Percentiles rank a stretch among this genome's conserved stretches.
phyloP scores from a whole-genome alignment of 1,140 invertebrate species.

The Drosophila punjabiensis region DNA sequence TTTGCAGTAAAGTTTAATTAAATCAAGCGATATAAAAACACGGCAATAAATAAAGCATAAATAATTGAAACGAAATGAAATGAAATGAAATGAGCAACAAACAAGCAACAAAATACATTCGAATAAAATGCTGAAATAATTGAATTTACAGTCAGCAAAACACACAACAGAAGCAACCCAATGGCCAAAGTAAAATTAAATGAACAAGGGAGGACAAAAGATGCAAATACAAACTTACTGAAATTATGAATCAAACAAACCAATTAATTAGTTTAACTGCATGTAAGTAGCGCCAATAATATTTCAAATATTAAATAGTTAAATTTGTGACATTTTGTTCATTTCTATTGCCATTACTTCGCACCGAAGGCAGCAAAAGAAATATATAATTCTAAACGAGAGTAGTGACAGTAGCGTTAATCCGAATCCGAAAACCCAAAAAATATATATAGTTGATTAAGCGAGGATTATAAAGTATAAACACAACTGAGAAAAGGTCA shows the following conservation, averaged over 20 bases:
- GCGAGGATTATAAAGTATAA: constrained; percentile 46
- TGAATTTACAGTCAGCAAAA: constrained; percentile 39
- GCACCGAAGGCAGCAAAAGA: constrained; percentile 40
- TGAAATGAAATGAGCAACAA: constrained; percentile 13
- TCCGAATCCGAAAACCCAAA: constrained; percentile 38
- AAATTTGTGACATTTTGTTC: constrained; percentile 43
- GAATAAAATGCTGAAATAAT: constrained; percentile 50
- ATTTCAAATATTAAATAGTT: constrained; percentile 46
- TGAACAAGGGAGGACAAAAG: constrained; percentile 27
- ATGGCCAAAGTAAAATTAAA: constrained; percentile 69
- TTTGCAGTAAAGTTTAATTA: constrained; percentile 56
- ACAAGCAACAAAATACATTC: constrained; percentile 21
- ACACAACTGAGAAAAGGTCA: constrained; percentile 72
- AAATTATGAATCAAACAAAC: constrained; percentile 46
- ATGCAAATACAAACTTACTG: constrained; percentile 8
- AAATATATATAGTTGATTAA: constrained; percentile 38
- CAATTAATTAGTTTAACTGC: constrained; percentile 56
- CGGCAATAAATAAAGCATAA: constrained; percentile 50
- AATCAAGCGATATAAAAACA: constrained; percentile 57
- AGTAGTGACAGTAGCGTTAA: constrained; percentile 67
- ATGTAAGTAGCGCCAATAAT: constrained; percentile 76
- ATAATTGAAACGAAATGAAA: constrained; percentile 35
- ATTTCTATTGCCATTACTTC: constrained; percentile 51
- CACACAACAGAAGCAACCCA: constrained; percentile 17
- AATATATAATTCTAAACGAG: constrained; percentile 73